Evolutionary conservation across 2,113 vertebrate species (phyloP).

Genomic region (Chitala chitala): DNA sequence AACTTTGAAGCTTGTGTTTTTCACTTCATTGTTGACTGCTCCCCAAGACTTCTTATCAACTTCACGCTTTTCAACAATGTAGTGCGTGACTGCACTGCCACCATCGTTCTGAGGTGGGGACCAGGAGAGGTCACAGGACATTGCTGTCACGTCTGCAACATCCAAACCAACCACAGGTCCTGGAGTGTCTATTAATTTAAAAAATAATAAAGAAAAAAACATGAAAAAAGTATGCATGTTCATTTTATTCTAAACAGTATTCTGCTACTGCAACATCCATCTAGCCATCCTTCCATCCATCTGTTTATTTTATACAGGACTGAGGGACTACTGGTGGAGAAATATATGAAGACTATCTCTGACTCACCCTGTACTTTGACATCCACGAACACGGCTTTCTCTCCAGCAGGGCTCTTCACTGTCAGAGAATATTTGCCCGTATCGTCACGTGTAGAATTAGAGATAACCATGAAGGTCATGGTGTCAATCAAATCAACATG

Average conservation of each 20-base stretch:
- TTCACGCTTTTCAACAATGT: slow-evolving; percentile 87
- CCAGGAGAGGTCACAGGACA: slow-evolving; percentile 83
- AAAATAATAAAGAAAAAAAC: not conserved
- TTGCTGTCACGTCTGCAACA: slow-evolving; percentile 78
- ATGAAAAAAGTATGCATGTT: not conserved
- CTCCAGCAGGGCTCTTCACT: slow-evolving; percentile 80
- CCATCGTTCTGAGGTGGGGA: slow-evolving; percentile 84
- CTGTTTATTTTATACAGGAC: too few relatives aligned
- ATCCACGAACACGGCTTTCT: slow-evolving; percentile 92
- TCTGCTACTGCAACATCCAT: too few relatives aligned
- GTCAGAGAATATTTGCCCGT: slow-evolving; percentile 93
- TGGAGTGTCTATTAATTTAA: slow-evolving; percentile 77
- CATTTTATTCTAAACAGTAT: too few relatives aligned
- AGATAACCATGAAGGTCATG: slow-evolving; percentile 95
- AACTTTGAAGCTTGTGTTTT: slow-evolving; percentile 85
- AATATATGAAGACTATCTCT: not conserved
- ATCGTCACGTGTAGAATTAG: slow-evolving; percentile 86
- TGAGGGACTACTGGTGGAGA: too few relatives aligned
- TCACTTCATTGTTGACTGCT: slow-evolving; percentile 73
- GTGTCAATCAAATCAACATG: slow-evolving; percentile 94
- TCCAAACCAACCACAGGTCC: slow-evolving; percentile 84
- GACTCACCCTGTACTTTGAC: slow-evolving; percentile 82
- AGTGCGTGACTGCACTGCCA: slow-evolving; percentile 88
- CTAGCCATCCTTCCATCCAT: too few relatives aligned
- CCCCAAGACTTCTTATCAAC: slow-evolving; percentile 92